Evolutionary conservation across 2,113 vertebrate genomes (phyloP).

Genomic region (Cololabis saira): DNA sequence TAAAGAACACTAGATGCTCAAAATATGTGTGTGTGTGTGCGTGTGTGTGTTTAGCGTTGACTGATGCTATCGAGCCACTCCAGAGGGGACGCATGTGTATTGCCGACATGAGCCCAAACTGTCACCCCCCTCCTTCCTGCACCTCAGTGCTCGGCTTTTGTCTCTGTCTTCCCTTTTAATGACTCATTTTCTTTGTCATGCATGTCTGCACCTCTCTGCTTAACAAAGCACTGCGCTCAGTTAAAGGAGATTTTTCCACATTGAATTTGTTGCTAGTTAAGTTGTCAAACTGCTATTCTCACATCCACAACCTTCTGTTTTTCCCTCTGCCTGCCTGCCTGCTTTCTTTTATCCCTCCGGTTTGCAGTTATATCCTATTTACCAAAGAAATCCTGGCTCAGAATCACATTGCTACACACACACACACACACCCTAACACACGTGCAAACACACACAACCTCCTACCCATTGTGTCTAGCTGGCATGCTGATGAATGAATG

Average conservation of each 20-base stretch:
- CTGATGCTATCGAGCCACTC: conserved; percentile 61
- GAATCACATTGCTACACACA: conserved; percentile 34
- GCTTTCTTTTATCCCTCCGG: conserved; percentile 29
- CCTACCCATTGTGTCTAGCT: conserved; percentile 66
- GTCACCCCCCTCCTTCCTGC: conserved; percentile 27
- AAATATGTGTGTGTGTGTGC: conserved; percentile 11
- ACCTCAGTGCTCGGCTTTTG: conserved; percentile 53
- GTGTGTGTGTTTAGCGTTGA: conserved; percentile 28
- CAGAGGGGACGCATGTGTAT: conserved; percentile 48
- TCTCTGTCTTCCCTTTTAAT: conserved; percentile 43
- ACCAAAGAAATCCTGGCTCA: conserved; percentile 50
- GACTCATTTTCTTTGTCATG: conserved; percentile 26
- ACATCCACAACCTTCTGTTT: background rate
- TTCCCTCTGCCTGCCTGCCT: conserved; percentile 2
- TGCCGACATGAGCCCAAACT: conserved; percentile 48
- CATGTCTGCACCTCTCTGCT: conserved; percentile 6
- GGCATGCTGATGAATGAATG: conserved; percentile 70
- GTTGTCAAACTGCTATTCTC: conserved; percentile 9
- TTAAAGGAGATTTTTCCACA: conserved; percentile 7
- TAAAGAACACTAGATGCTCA: background rate
- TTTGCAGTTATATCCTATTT: conserved; percentile 52
- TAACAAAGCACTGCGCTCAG: conserved; percentile 9
- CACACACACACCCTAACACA: conserved; percentile 4
- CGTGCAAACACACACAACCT: background rate
- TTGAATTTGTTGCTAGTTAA: conserved; percentile 3